phyloP scores from a whole-genome alignment of 2,113 vertebrate species.

The Cichladusa arquata region DNA sequence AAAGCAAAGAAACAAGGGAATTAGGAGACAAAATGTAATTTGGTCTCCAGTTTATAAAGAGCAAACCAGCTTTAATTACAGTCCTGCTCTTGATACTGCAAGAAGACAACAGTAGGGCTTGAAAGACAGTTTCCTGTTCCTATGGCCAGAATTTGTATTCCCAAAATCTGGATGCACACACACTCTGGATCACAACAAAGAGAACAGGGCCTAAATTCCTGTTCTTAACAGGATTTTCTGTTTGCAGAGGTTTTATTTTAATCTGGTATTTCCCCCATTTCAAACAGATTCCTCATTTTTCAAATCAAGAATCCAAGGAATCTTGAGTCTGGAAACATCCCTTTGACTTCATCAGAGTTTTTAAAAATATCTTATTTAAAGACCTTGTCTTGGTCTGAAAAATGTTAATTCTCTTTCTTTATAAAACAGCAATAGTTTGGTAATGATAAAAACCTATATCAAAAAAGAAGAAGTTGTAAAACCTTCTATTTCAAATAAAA shows the following conservation, averaged over 20 bases:
- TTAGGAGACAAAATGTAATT: not conserved
- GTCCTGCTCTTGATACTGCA: not conserved
- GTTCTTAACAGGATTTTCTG: not conserved
- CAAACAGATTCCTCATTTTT: not conserved
- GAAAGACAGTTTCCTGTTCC: not conserved
- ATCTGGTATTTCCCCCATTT: not conserved
- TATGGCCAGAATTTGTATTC: not conserved
- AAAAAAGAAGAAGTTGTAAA: not conserved
- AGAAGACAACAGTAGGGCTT: accelerated
- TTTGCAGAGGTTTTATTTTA: not conserved
- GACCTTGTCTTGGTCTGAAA: not conserved
- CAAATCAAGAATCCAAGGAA: not conserved
- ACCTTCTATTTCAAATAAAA: not conserved
- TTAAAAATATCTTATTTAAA: not conserved
- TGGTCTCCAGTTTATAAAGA: not conserved
- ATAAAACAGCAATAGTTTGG: not conserved
- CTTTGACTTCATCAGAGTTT: not conserved
- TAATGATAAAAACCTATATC: not conserved
- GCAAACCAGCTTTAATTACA: not conserved
- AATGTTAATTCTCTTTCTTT: not conserved
- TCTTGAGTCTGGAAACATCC: not conserved
- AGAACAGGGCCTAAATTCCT: not conserved
- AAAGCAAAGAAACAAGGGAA: not conserved
- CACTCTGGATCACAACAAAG: accelerated
- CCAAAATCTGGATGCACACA: not conserved